These are phyloP conservation scores for Linyphia triangularis DNA, from an alignment of 2,888 invertebrate genomes.

Conservation along the genomic window DNA sequence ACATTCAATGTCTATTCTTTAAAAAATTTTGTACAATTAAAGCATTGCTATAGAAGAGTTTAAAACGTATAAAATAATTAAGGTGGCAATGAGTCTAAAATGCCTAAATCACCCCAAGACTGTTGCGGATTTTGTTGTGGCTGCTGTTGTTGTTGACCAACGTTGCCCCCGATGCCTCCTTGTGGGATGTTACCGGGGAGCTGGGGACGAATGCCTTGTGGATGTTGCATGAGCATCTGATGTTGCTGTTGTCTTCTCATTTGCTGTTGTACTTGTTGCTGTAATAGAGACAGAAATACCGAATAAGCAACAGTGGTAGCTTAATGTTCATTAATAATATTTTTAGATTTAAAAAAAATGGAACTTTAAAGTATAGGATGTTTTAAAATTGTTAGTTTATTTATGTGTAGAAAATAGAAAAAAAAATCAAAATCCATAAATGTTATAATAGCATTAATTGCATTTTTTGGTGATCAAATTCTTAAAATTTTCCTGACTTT, in stretches of 20 bases:
- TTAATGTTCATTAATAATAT: too few species aligned
- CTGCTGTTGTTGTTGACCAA: slow-evolving; percentile 54
- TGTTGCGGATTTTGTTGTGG: slow-evolving; percentile 56
- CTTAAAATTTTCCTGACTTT: too few species aligned
- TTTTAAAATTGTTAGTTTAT: too few species aligned
- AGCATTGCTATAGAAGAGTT: too few species aligned
- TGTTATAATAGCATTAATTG: too few species aligned
- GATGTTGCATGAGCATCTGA: slow-evolving; percentile 55
- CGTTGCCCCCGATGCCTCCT: slow-evolving; percentile 48
- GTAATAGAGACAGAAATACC: background rate
- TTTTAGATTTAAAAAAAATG: background rate
- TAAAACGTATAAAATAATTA: too few species aligned
- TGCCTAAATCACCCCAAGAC: slow-evolving; percentile 67
- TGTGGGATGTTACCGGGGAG: slow-evolving; percentile 47
- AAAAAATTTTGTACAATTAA: too few species aligned
- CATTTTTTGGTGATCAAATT: too few species aligned
- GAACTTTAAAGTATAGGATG: too few species aligned
- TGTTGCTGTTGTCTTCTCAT: slow-evolving; percentile 74
- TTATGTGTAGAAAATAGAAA: too few species aligned
- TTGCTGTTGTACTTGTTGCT: slow-evolving; percentile 49
- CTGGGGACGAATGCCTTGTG: slow-evolving; percentile 67
- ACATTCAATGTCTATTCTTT: too few species aligned
- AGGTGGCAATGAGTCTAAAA: slow-evolving; percentile 66
- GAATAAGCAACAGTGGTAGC: background rate
- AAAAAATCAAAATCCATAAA: too few species aligned